A percentile compares a stretch with the other conserved stretches of the same genome.
Conservation (phyloP, 1,140 invertebrate genomes). For the Penaeus chinensis region DNA sequence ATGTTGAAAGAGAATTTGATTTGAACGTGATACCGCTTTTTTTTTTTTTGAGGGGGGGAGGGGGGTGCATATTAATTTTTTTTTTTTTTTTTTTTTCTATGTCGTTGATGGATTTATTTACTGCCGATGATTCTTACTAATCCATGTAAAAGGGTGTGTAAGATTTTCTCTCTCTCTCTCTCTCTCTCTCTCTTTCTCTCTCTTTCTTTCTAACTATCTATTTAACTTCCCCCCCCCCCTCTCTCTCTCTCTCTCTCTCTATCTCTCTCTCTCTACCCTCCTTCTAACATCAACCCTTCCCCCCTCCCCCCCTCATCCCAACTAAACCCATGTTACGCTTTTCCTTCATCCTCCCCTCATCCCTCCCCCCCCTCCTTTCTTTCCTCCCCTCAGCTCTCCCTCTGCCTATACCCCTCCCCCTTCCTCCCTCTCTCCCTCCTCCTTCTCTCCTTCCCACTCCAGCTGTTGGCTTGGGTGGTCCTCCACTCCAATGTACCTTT, state of each 20-base stretch:
- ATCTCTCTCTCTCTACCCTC: neutral
- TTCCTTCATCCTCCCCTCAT: neutral
- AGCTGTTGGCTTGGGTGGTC: neutral
- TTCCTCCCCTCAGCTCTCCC: conserved; percentile 55
- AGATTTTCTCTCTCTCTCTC: too few species aligned
- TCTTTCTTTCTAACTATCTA: too few species aligned
- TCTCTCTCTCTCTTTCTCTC: too few species aligned
- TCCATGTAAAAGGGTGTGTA: too few species aligned
- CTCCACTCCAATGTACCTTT: too few species aligned
- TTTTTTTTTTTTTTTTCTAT: too few species aligned
- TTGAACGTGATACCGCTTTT: too few species aligned
- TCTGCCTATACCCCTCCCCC: conserved; percentile 64
- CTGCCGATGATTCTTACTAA: too few species aligned
- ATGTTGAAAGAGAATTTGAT: too few species aligned
- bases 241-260: neutral
- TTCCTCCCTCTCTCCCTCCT: conserved; percentile 29
- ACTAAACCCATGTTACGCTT: neutral
- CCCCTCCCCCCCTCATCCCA: neutral
- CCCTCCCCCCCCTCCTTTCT: conserved; percentile 2
- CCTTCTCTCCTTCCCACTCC: conserved; percentile 1
- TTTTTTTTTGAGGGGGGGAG: too few species aligned
- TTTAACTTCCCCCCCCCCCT: neutral
- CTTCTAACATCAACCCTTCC: neutral
- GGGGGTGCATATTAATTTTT: too few species aligned
- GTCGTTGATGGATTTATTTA: too few species aligned